Evolutionary conservation across 2,888 invertebrate species (phyloP), one percentile per base, ranked within the genome.

Genomic region (Lamellibrachia columna): DNA sequence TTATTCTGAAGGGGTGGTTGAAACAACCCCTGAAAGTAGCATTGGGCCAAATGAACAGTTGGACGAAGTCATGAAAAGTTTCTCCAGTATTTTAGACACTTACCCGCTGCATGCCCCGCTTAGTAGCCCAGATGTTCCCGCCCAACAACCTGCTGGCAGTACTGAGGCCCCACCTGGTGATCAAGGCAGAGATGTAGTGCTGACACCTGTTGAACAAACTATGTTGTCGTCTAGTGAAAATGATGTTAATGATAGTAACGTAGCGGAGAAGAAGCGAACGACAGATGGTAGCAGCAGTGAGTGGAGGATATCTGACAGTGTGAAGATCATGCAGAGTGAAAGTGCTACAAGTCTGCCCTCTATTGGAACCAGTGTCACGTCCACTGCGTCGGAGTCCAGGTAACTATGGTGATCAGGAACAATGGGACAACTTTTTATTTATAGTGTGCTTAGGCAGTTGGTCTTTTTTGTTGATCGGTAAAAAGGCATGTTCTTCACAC

Each of bases 251-350:
- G 75, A 40, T 40, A 40, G 40, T 40, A 40, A 40, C 40, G 40
- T 40, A 40, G 40, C 75, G 15, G 75, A 75, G 22, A 75, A 75
- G 11, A 75, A 75, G 75, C 75, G 22, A 75, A 22, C 75, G 75
- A 75, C 75, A 75, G 75, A 75, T 75, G 75, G 22, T 75, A 75
- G 75, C n/a, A 75, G 75, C 75, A 75, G 75, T 75, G 75, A 75
- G 75, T n/a, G 75, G 75, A 75, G 15, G 22, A 75, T 6, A 75
- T 75, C 75, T 4, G 75, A 75, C 75, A 75, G 75, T 75, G 6
- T 75, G 75, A 75, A 22, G 75, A 75, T 75, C 22, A 75, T 22
- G 75, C 75, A 75, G 75, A 75, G 75, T 75, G 75, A 75, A 75
- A 75, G 75, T 75, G 75, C 75, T 22, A 75, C 75, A 22, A 75